Evolutionary conservation across 2,888 invertebrate genomes (phyloP).

Genomic region (Epiblema foenella): DNA sequence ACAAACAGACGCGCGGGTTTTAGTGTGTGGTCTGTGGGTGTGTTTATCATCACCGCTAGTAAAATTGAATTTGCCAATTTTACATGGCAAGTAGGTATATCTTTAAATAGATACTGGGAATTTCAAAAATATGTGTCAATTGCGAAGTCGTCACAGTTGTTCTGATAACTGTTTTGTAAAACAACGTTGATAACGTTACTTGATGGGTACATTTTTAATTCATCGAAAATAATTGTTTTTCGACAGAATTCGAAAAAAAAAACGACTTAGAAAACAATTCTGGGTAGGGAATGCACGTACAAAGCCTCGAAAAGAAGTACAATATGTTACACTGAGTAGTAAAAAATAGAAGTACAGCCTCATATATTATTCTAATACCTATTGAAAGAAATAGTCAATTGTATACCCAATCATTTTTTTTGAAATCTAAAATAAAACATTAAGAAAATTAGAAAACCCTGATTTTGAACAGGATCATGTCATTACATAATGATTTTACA

Average conservation of each 20-base stretch:
- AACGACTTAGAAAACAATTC: neutral
- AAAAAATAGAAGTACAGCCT: no score
- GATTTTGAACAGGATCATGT: neutral
- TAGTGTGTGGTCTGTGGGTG: neutral
- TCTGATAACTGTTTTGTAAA: neutral
- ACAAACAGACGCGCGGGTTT: constrained; percentile 6
- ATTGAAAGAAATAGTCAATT: no score
- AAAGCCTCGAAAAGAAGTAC: neutral
- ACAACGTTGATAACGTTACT: constrained; percentile 2
- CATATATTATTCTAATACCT: no score
- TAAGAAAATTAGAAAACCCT: neutral
- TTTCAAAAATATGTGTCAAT: neutral
- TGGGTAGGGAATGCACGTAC: neutral
- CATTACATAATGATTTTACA: neutral
- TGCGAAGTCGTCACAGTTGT: neutral
- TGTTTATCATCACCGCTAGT: neutral
- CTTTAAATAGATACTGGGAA: constrained; percentile 5
- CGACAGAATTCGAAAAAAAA: neutral
- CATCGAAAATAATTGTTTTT: neutral
- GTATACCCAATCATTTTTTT: no score
- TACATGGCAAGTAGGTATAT: neutral
- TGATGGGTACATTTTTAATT: neutral
- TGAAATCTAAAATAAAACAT: neutral
- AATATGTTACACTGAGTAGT: neutral
- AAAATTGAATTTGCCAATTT: neutral